Evolutionary conservation across 2,113 vertebrate species (phyloP).

Genomic region (Odocoileus hemionus): DNA sequence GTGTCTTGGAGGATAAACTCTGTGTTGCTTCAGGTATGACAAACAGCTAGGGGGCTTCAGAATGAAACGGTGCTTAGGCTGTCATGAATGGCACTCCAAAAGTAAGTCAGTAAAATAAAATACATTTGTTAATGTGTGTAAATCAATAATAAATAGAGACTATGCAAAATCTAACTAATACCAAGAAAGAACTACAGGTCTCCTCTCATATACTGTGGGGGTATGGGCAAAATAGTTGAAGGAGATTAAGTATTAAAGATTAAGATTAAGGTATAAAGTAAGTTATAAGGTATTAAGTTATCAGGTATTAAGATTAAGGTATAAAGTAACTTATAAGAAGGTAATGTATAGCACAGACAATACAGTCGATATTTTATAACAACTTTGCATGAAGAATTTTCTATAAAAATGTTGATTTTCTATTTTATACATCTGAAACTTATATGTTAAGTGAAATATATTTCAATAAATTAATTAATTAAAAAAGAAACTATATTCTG

Average conservation of each 20-base stretch:
- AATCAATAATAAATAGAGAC: not conserved
- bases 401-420: not conserved
- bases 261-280: not conserved
- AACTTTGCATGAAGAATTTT: not conserved
- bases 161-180: not conserved
- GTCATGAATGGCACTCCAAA: not conserved
- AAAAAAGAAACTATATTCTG: not conserved
- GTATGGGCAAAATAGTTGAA: not conserved
- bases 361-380: not conserved
- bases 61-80: not conserved
- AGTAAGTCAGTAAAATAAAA: not conserved
- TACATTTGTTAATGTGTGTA: not conserved
- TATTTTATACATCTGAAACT: not conserved
- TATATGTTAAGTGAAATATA: not conserved
- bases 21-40: not conserved
- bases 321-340: not conserved
- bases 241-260: too few species aligned
- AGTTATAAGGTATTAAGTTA: not conserved
- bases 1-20: rapidly evolving
- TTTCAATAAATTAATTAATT: not conserved
- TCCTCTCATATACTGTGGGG: not conserved
- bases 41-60: not conserved
- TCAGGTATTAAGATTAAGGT: not conserved
- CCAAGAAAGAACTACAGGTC: not conserved
- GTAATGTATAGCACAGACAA: not conserved